Conservation (phyloP, 1,140 invertebrate species). For the Drosophila pallidifrons region DNA sequence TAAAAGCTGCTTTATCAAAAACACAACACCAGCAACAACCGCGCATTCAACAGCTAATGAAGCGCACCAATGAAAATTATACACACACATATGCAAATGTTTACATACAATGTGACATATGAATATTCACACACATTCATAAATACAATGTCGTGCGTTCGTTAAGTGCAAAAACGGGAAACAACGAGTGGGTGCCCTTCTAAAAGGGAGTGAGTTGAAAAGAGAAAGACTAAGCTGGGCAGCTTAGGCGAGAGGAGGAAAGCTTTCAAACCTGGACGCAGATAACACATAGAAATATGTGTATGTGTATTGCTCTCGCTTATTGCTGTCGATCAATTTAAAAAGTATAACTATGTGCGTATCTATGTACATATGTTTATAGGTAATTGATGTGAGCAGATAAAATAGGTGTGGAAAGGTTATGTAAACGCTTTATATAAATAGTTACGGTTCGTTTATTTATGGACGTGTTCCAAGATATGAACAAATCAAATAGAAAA, state of each 20-base stretch:
- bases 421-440: conserved; percentile 31
- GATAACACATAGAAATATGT: conserved; percentile 52
- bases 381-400: conserved; percentile 51
- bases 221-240: conserved; percentile 22
- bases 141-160: conserved; percentile 16
- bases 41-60: conserved; percentile 66
- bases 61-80: conserved; percentile 71
- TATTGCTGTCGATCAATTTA: conserved; percentile 55
- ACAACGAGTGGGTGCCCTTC: neutral
- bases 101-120: neutral
- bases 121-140: conserved; percentile 13
- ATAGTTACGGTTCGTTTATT: conserved; percentile 20
- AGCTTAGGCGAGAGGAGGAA: conserved; percentile 12
- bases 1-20: conserved; percentile 49
- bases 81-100: conserved; percentile 9
- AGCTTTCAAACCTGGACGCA: conserved; percentile 17
- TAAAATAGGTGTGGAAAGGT: conserved; percentile 32
- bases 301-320: conserved; percentile 28
- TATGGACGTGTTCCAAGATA: conserved; percentile 15
- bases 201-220: conserved; percentile 18
- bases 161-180: conserved; percentile 44
- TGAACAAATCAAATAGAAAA: conserved; percentile 6
- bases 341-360: conserved; percentile 35
- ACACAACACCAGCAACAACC: conserved; percentile 14
- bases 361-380: conserved; percentile 12